Evolutionary conservation across 1,140 invertebrate species (phyloP).

Genomic region (Gonioctena quinquepunctata): DNA sequence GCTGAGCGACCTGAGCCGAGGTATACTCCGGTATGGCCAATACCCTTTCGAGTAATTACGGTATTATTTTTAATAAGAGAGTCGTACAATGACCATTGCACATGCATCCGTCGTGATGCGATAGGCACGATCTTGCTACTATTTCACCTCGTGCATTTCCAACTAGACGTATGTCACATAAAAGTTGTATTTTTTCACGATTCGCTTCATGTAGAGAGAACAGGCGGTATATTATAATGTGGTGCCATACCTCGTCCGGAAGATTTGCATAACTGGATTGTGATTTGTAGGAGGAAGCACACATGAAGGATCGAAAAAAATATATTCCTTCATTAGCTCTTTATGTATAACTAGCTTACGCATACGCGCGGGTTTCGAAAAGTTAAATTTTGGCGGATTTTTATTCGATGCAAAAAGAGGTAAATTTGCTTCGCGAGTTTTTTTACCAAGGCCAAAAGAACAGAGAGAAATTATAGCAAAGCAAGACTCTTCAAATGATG

Average conservation of each 20-base stretch:
- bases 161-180: conserved; percentile 23
- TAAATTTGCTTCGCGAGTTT: too few species aligned
- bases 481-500: too few species aligned
- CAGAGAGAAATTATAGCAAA: too few species aligned
- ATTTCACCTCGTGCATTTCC: conserved; percentile 8
- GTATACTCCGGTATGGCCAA: conserved; percentile 13
- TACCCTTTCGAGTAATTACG: conserved; percentile 21
- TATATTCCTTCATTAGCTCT: too few species aligned
- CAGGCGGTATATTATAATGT: conserved; percentile 1
- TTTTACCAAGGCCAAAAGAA: too few species aligned
- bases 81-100: conserved; percentile 21
- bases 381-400: too few species aligned
- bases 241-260: not conserved
- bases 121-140: conserved; percentile 1
- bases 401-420: too few species aligned
- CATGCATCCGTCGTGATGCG: conserved; percentile 14
- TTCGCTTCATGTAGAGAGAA: not conserved
- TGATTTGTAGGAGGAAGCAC: not conserved
- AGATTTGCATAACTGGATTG: not conserved
- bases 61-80: conserved; percentile 27
- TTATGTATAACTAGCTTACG: too few species aligned
- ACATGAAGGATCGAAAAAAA: not conserved
- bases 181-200: conserved; percentile 18
- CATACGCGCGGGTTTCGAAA: too few species aligned
- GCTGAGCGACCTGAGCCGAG: not conserved